These are phyloP conservation scores for Speoplatyrhinus poulsoni DNA, from an alignment of 2,113 vertebrate genomes.

Conservation along the genomic window DNA sequence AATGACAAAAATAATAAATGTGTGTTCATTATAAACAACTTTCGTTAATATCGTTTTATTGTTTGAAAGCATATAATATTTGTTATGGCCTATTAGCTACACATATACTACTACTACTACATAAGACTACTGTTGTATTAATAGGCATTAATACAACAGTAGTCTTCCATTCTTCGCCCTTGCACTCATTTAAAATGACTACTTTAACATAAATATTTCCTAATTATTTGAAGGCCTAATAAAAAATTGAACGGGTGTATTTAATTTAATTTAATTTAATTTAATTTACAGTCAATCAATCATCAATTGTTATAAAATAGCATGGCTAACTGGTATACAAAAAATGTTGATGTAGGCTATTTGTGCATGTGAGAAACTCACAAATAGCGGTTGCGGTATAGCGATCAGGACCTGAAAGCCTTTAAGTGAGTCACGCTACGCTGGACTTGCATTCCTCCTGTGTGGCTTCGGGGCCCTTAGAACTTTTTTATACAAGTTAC, in stretches of 20 bases:
- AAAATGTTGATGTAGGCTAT: background rate
- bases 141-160: too few species aligned
- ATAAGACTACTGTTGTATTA: too few species aligned
- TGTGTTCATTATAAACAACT: constrained; percentile 81
- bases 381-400: constrained; percentile 24
- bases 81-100: background rate
- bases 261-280: background rate
- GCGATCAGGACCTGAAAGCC: constrained; percentile 20
- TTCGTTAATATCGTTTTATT: constrained; percentile 61
- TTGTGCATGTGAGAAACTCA: constrained; percentile 29
- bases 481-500: constrained; percentile 62
- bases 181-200: too few species aligned
- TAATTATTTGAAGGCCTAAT: background rate
- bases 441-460: constrained; percentile 67
- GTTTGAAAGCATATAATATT: background rate
- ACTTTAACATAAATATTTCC: background rate
- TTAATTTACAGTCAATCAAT: too few species aligned
- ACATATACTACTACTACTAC: too few species aligned
- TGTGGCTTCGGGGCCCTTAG: constrained; percentile 66
- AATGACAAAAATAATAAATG: constrained; percentile 91
- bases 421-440: constrained; percentile 57
- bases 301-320: too few species aligned
- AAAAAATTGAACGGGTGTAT: background rate
- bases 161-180: too few species aligned
- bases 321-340: too few species aligned